Evolutionary conservation across 2,797 vertebrate species (phyloP).

Genomic region (Sebastes umbrosus): DNA sequence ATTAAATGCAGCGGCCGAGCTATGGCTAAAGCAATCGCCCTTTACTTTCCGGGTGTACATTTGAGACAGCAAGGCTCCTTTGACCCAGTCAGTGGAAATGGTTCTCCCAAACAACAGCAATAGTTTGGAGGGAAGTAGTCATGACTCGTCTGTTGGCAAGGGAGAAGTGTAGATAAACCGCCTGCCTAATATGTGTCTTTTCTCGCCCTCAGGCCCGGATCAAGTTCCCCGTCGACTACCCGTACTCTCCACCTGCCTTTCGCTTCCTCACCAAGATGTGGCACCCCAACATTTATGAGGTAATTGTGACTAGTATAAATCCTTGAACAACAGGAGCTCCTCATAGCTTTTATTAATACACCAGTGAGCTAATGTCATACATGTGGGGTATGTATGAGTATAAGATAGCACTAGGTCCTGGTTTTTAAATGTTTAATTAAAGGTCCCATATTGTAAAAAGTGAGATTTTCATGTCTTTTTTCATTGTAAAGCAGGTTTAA

Average conservation of each 20-base stretch:
- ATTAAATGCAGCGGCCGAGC: not conserved
- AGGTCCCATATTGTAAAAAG: too few species aligned
- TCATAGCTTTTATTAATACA: not conserved
- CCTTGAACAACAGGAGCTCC: not conserved
- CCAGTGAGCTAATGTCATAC: not conserved
- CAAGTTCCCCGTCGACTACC: constrained; percentile 93
- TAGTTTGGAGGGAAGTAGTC: constrained; percentile 17
- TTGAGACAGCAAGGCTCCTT: not conserved
- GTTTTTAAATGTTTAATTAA: too few species aligned
- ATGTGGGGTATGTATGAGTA: not conserved
- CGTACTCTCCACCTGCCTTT: constrained; percentile 92
- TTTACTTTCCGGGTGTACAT: not conserved
- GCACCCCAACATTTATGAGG: constrained; percentile 97
- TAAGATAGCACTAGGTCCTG: not conserved
- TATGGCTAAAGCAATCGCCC: not conserved
- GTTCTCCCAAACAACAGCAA: not conserved
- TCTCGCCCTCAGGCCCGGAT: constrained; percentile 85
- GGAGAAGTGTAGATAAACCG: not conserved
- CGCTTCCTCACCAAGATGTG: constrained; percentile 96
- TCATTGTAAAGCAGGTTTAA: too few species aligned
- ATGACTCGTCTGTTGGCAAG: constrained; percentile 3
- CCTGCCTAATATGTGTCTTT: constrained; percentile 17
- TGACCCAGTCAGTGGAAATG: not conserved
- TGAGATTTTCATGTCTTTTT: too few species aligned
- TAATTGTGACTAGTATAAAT: constrained; percentile 44